Percentiles rank a stretch among this genome's conserved stretches.
These are phyloP conservation scores for Eupithecia inturbata DNA, from an alignment of 2,888 invertebrate species.

Conservation along the genomic window DNA sequence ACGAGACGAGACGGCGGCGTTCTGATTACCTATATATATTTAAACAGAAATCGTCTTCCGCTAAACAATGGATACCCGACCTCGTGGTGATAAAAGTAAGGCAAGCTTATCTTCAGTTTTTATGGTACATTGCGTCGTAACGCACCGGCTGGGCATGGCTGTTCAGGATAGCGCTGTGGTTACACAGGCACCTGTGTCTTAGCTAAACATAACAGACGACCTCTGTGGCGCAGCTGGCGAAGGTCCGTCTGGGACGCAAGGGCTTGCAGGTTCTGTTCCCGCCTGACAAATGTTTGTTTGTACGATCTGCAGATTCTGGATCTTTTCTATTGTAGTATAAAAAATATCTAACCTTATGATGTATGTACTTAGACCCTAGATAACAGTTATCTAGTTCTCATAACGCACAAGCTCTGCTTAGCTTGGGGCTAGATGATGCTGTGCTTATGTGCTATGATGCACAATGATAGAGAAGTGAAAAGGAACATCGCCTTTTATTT, in stretches of 20 bases:
- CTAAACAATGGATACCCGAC: constrained; percentile 48
- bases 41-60: constrained; percentile 44
- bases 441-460: no score
- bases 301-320: background rate
- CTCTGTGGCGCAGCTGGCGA: background rate
- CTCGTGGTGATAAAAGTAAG: constrained; percentile 70
- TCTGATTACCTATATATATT: no score
- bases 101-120: constrained; percentile 75
- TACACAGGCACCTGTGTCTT: constrained; percentile 10
- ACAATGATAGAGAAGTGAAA: no score
- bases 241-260: background rate
- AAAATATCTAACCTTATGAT: background rate
- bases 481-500: no score
- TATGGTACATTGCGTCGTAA: constrained; percentile 68
- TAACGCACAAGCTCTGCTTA: no score
- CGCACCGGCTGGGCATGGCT: constrained; percentile 52
- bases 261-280: background rate
- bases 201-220: background rate
- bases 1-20: no score
- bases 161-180: constrained; percentile 42
- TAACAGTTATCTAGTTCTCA: no score
- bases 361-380: no score
- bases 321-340: background rate
- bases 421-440: no score
- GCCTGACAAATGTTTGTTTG: background rate